Evolutionary conservation across 1,140 invertebrate genomes (phyloP).

Genomic region (Drosophila repleta): DNA sequence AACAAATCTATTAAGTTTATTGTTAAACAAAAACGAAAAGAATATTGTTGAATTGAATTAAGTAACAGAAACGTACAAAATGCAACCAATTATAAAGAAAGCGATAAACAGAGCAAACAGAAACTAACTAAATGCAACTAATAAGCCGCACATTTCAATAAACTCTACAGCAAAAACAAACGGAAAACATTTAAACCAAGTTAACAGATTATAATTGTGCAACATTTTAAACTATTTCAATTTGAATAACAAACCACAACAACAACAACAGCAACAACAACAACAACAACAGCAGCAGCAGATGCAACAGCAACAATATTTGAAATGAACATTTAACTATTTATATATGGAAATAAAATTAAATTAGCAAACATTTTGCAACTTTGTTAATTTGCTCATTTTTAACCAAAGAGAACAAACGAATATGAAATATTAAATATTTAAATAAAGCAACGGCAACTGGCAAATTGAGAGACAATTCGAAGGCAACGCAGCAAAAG

Average conservation of each 20-base stretch:
- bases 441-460: slow-evolving; percentile 12
- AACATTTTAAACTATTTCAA: slow-evolving; percentile 33
- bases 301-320: slow-evolving; percentile 23
- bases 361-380: slow-evolving; percentile 30
- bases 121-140: slow-evolving; percentile 8
- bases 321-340: slow-evolving; percentile 19
- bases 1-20: slow-evolving; percentile 41
- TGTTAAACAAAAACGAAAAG: slow-evolving; percentile 16
- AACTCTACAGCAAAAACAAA: slow-evolving; percentile 14
- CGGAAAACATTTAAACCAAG: slow-evolving; percentile 11
- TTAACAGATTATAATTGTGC: slow-evolving; percentile 33
- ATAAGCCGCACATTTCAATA: slow-evolving; percentile 41
- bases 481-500: slow-evolving; percentile 31
- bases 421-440: slow-evolving; percentile 7
- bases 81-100: slow-evolving; percentile 5
- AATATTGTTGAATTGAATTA: slow-evolving; percentile 39
- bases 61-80: slow-evolving; percentile 37
- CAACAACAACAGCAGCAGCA: slow-evolving; percentile 16
- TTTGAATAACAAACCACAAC: slow-evolving; percentile 20
- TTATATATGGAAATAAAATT: slow-evolving; percentile 3
- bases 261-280: slow-evolving; percentile 19
- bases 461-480: slow-evolving; percentile 9
- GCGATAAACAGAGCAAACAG: neutral
- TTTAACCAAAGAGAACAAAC: slow-evolving; percentile 18
- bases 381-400: slow-evolving; percentile 45